Evolutionary conservation across 1,140 invertebrate genomes (phyloP).

Genomic region (Pinna nobilis): DNA sequence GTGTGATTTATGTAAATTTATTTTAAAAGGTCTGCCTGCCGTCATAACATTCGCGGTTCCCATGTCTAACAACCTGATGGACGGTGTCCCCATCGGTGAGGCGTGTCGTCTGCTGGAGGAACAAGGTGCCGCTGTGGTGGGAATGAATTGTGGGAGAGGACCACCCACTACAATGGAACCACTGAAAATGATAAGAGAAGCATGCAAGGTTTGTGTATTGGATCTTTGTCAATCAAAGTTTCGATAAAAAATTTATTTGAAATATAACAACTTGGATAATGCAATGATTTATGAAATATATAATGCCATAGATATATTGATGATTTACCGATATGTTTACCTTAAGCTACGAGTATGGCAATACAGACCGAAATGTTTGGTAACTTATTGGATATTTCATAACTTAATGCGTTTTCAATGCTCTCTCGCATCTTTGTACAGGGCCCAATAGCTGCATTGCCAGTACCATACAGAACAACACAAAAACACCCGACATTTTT

Average conservation of each 20-base stretch:
- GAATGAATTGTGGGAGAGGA: conserved; percentile 58
- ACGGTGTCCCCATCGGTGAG: conserved; percentile 43
- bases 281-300: too few relatives aligned
- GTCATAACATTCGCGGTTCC: conserved; percentile 49
- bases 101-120: conserved; percentile 52
- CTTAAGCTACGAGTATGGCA: too few relatives aligned
- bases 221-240: too few relatives aligned
- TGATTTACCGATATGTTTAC: too few relatives aligned
- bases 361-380: too few relatives aligned
- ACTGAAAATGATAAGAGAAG: conserved; percentile 43
- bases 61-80: conserved; percentile 10
- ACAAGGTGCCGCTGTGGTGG: conserved; percentile 58
- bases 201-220: conserved; percentile 46
- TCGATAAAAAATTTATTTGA: too few relatives aligned
- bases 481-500: conserved; percentile 49
- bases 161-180: conserved; percentile 54
- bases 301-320: too few relatives aligned
- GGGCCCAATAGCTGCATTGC: conserved; percentile 62
- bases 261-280: too few relatives aligned
- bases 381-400: too few relatives aligned
- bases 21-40: conserved; percentile 27
- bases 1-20: background rate
- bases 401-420: background rate
- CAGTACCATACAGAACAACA: conserved; percentile 58
- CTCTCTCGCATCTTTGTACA: conserved; percentile 21